Conservation (phyloP, 2,797 vertebrate genomes). For the Geotrypetes seraphini region DNA sequence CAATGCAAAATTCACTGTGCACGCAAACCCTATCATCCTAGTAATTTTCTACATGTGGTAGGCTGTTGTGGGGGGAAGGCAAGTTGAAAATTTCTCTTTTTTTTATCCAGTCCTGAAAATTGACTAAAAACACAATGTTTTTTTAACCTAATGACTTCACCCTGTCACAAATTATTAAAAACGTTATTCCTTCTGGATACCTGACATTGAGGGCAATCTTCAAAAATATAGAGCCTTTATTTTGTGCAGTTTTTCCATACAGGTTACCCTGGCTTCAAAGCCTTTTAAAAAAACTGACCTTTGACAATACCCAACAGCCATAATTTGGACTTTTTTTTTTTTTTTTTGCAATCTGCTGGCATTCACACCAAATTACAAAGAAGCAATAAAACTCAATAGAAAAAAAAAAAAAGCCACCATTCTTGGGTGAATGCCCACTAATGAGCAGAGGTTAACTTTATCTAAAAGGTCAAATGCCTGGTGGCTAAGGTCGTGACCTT, state of each 20-base stretch:
- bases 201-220: neutral
- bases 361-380: slow-evolving; percentile 57
- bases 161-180: too few species aligned
- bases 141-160: too few species aligned
- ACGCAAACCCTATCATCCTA: too few species aligned
- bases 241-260: slow-evolving; percentile 10
- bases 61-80: too few species aligned
- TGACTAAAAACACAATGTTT: too few species aligned
- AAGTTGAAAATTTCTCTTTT: too few species aligned
- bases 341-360: slow-evolving; percentile 52
- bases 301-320: slow-evolving; percentile 42
- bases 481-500: slow-evolving; percentile 78
- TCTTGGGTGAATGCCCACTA: slow-evolving; percentile 80
- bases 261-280: slow-evolving; percentile 1
- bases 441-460: slow-evolving; percentile 87
- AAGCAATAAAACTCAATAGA: slow-evolving; percentile 44
- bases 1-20: too few species aligned
- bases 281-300: slow-evolving; percentile 35
- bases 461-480: slow-evolving; percentile 86
- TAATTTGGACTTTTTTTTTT: slow-evolving; percentile 27
- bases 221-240: slow-evolving; percentile 14
- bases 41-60: too few species aligned
- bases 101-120: too few species aligned
- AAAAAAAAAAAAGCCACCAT: slow-evolving; percentile 43
- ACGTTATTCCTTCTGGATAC: slow-evolving; percentile 1